These are phyloP conservation scores for Drosophila tristis DNA, from an alignment of 1,140 invertebrate species.

Conservation along the genomic window DNA sequence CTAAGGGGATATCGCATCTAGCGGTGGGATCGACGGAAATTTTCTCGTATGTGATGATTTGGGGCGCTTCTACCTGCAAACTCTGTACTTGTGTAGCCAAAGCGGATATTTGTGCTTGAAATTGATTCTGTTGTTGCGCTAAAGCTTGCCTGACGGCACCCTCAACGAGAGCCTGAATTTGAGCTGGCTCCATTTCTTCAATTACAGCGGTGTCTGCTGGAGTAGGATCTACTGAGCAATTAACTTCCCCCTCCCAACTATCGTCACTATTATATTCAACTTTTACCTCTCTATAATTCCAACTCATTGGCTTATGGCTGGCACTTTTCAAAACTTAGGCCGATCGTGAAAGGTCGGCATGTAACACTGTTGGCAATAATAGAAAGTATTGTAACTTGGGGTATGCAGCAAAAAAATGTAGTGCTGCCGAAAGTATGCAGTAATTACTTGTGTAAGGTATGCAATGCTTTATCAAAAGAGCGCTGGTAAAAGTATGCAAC, in stretches of 20 bases:
- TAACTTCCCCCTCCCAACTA: neutral
- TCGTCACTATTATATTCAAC: constrained; percentile 5
- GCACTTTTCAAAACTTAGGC: constrained; percentile 13
- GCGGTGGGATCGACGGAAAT: neutral
- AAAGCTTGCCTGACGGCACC: constrained; percentile 1
- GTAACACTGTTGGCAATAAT: constrained; percentile 11
- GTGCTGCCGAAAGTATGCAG: constrained; percentile 9
- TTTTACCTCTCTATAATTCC: constrained; percentile 11
- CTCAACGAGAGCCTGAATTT: neutral
- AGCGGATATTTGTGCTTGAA: neutral
- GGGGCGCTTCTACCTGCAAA: neutral
- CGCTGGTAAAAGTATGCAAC: too few relatives aligned
- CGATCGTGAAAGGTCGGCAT: constrained; percentile 11
- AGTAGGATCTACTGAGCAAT: neutral
- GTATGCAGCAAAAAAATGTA: constrained; percentile 15
- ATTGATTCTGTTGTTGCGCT: neutral
- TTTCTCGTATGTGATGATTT: neutral
- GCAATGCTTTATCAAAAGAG: neutral
- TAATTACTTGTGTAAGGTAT: constrained; percentile 1
- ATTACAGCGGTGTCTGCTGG: too few relatives aligned
- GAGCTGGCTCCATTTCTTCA: neutral
- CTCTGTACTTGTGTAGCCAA: neutral
- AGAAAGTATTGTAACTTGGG: constrained; percentile 6
- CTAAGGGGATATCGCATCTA: constrained; percentile 20
- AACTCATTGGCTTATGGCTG: constrained; percentile 16